phyloP scores from a whole-genome alignment of 2,888 invertebrate species.

The Melinaea menophilus region DNA sequence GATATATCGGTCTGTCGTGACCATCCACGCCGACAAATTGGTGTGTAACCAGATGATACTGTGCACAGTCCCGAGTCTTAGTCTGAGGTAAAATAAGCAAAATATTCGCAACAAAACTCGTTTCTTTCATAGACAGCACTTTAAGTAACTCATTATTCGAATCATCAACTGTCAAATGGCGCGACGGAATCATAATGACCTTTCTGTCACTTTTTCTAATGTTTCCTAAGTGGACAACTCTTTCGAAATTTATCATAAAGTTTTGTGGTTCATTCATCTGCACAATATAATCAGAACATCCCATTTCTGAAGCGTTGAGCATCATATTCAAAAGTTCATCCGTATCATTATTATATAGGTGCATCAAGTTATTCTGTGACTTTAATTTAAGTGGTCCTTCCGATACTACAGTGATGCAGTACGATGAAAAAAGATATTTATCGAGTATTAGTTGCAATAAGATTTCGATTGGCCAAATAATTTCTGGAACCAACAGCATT shows the following conservation, averaged over 20 bases:
- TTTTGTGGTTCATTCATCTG: constrained; percentile 50
- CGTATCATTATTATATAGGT: constrained; percentile 41
- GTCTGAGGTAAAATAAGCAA: constrained; percentile 44
- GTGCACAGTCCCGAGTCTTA: constrained; percentile 35
- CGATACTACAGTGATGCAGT: constrained; percentile 58
- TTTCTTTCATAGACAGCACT: constrained; percentile 51
- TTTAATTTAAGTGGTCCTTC: constrained; percentile 43
- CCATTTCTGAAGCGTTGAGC: constrained; percentile 57
- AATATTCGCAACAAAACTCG: constrained; percentile 56
- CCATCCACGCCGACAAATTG: constrained; percentile 55
- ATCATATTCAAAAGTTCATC: constrained; percentile 43
- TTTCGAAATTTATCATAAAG: constrained; percentile 62
- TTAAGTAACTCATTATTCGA: constrained; percentile 35
- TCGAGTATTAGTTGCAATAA: constrained; percentile 51
- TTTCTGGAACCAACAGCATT: constrained; percentile 28
- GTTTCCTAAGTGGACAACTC: constrained; percentile 52
- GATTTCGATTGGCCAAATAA: constrained; percentile 48
- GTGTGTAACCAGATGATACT: constrained; percentile 62
- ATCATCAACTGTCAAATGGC: constrained; percentile 29
- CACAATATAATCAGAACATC: constrained; percentile 71
- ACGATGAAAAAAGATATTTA: constrained; percentile 50
- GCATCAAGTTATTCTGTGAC: constrained; percentile 40
- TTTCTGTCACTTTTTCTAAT: constrained; percentile 67
- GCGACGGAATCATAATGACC: constrained; percentile 58
- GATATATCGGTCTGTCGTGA: constrained; percentile 43